These are phyloP conservation scores for Timema podura DNA, from an alignment of 2,888 invertebrate species.

Conservation along the genomic window DNA sequence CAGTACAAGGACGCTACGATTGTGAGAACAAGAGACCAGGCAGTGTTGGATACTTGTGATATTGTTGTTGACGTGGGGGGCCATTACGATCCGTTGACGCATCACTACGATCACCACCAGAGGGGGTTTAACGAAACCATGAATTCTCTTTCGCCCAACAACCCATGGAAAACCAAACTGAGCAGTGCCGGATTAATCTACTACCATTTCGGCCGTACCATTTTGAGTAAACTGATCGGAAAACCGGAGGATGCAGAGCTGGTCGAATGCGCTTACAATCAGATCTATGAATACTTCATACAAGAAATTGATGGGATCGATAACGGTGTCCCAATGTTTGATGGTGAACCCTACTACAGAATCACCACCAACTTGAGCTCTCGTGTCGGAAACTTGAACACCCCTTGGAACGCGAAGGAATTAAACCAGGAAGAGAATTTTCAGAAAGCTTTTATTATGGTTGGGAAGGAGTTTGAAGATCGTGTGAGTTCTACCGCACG, in stretches of 20 bases:
- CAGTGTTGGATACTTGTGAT: conserved; percentile 72
- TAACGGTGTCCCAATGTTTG: conserved; percentile 86
- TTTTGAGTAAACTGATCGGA: conserved; percentile 60
- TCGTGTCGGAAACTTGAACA: conserved; percentile 74
- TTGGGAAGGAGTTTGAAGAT: conserved; percentile 74
- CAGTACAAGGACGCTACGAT: conserved; percentile 78
- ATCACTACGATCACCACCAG: conserved; percentile 95
- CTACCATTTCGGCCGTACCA: conserved; percentile 78
- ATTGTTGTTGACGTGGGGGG: conserved; percentile 95
- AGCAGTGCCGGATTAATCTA: conserved; percentile 95
- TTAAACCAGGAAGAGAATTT: conserved; percentile 60
- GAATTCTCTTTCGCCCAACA: conserved; percentile 58
- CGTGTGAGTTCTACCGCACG: conserved; percentile 56
- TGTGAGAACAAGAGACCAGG: conserved; percentile 59
- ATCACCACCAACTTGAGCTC: conserved; percentile 76
- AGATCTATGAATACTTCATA: conserved; percentile 82
- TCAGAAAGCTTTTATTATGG: conserved; percentile 69
- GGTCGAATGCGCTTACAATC: conserved; percentile 56
- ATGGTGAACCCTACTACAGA: conserved; percentile 59
- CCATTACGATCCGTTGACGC: conserved; percentile 68
- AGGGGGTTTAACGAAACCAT: conserved; percentile 65
- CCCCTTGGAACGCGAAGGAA: conserved; percentile 69
- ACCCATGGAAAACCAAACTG: conserved; percentile 58
- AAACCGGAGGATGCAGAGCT: conserved; percentile 48
- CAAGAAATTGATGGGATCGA: conserved; percentile 96